A percentile compares a stretch with the other conserved stretches of the same genome.
Evolutionary conservation across 2,797 vertebrate genomes (phyloP).

Genomic region (Ctenochaetus hawaiiensis): DNA sequence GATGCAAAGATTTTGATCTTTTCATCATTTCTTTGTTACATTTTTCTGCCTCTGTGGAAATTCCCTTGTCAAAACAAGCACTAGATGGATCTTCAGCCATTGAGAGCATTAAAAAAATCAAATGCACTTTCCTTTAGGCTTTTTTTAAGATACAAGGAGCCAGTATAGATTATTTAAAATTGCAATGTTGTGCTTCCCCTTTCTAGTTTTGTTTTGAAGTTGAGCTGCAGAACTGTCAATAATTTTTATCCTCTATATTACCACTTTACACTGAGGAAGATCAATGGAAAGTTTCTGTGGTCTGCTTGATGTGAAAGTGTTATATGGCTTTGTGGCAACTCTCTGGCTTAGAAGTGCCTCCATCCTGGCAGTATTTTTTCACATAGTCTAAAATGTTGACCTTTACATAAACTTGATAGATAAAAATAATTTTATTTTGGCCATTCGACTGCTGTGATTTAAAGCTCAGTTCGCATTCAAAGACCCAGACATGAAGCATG

Average conservation of each 20-base stretch:
- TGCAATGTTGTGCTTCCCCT: background rate
- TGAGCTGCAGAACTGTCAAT: constrained; percentile 16
- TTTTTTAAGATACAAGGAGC: constrained; percentile 5
- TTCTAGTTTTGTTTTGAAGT: constrained; percentile 36
- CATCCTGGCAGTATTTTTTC: constrained; percentile 10
- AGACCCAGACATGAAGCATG: constrained; percentile 3
- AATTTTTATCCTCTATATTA: constrained; percentile 10
- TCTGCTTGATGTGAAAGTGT: constrained; percentile 24
- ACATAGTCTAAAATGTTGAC: background rate
- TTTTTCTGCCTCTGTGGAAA: constrained; percentile 7
- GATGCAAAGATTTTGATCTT: constrained; percentile 3
- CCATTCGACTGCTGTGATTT: constrained; percentile 10
- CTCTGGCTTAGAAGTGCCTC: background rate
- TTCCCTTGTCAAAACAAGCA: background rate
- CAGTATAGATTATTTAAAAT: constrained; percentile 12
- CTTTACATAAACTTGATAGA: constrained; percentile 1
- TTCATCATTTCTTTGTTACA: constrained; percentile 13
- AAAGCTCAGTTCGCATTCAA: constrained; percentile 10
- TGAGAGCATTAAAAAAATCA: constrained; percentile 8
- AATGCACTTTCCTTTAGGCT: background rate
- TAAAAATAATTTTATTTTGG: constrained; percentile 3
- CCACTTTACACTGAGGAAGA: constrained; percentile 8
- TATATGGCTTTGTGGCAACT: constrained; percentile 9
- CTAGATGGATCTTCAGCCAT: constrained; percentile 10
- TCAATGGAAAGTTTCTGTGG: background rate